phyloP scores from a whole-genome alignment of 2,113 vertebrate species.

The Taurulus bubalis region DNA sequence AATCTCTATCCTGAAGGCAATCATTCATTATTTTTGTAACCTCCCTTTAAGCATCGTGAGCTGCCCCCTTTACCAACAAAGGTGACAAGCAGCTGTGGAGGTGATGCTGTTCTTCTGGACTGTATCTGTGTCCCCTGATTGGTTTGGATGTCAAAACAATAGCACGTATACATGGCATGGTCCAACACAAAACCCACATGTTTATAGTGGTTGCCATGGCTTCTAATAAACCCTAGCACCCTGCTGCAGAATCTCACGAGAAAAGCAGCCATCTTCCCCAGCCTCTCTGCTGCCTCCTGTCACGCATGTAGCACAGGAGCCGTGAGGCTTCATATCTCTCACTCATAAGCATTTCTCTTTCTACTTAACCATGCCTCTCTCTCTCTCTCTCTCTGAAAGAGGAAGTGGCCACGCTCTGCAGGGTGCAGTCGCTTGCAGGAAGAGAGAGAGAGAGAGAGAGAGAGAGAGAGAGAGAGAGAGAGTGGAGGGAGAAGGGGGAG shows the following conservation, averaged over 20 bases:
- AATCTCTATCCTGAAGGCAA: conserved; percentile 49
- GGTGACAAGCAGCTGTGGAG: neutral
- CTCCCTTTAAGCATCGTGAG: conserved; percentile 15
- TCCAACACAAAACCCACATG: neutral
- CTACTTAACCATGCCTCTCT: conserved; percentile 41
- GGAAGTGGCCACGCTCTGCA: conserved; percentile 87
- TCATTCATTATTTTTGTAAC: conserved; percentile 44
- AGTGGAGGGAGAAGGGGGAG: conserved; percentile 64
- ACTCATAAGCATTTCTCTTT: conserved; percentile 57
- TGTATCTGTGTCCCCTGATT: neutral
- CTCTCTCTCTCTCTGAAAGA: conserved; percentile 74
- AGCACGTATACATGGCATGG: neutral
- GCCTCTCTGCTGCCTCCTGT: conserved; percentile 53
- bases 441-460: conserved; percentile 73
- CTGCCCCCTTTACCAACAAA: neutral
- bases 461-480: conserved; percentile 72
- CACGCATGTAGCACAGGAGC: conserved; percentile 57
- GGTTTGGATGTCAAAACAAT: neutral
- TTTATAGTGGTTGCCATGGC: conserved; percentile 10
- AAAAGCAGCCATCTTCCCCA: conserved; percentile 59
- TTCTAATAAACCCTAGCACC: conserved; percentile 4
- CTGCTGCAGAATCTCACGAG: conserved; percentile 11
- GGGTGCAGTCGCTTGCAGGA: conserved; percentile 81
- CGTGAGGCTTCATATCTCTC: conserved; percentile 49
- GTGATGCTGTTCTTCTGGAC: neutral